Conservation (phyloP, 2,888 invertebrate species). For the Polia nebulosa region DNA sequence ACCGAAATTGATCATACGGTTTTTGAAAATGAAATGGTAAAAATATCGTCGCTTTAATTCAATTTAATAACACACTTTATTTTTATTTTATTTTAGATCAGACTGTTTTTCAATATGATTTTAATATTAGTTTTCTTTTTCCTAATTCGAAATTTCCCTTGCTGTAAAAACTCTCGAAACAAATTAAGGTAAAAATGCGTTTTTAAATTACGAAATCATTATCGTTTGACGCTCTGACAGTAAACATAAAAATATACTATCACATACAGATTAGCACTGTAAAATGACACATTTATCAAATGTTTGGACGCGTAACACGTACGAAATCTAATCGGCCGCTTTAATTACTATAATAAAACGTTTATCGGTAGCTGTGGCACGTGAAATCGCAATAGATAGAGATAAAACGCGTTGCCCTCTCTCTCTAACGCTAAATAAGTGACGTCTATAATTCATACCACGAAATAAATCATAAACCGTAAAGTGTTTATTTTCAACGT, state of each 20-base stretch:
- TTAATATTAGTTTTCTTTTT: background rate
- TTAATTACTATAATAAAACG: slow-evolving; percentile 90
- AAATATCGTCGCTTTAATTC: background rate
- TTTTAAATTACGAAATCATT: slow-evolving; percentile 75
- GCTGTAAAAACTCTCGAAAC: slow-evolving; percentile 5
- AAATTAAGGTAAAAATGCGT: slow-evolving; percentile 8
- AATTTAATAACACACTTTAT: background rate
- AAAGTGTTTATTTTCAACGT: slow-evolving; percentile 90
- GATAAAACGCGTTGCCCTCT: slow-evolving; percentile 83
- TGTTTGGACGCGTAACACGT: slow-evolving; percentile 82
- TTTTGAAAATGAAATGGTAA: background rate
- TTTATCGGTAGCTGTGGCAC: slow-evolving; percentile 87
- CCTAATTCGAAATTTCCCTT: background rate
- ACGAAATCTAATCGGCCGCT: slow-evolving; percentile 83
- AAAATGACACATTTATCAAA: slow-evolving; percentile 85
- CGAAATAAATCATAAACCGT: slow-evolving; percentile 90
- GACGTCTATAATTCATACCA: slow-evolving; percentile 88
- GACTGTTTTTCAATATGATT: background rate
- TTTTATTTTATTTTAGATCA: background rate
- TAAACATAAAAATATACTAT: slow-evolving; percentile 78
- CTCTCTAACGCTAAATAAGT: slow-evolving; percentile 83
- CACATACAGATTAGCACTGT: slow-evolving; percentile 78
- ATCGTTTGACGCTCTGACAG: slow-evolving; percentile 69
- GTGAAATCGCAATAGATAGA: slow-evolving; percentile 85
- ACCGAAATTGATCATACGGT: slow-evolving; percentile 7